Evolutionary conservation across 1,140 invertebrate species (phyloP).

Genomic region (Drosophila funebris): DNA sequence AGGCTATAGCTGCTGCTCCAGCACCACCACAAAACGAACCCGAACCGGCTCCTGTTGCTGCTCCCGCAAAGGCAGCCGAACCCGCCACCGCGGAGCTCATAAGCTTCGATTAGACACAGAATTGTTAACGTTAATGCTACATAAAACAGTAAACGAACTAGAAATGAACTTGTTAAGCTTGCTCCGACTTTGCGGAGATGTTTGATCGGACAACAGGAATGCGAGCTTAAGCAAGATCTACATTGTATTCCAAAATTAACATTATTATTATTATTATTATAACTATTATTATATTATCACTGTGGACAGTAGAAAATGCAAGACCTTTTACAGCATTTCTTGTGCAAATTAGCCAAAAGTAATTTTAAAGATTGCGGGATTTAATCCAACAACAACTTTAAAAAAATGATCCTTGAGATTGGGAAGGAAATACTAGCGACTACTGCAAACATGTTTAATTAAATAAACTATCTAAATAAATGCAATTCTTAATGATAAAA

Average conservation of each 20-base stretch:
- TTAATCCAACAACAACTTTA: background rate
- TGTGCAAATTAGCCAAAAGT: conserved; percentile 12
- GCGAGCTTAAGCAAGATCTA: no score
- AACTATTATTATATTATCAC: background rate
- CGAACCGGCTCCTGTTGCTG: conserved; percentile 48
- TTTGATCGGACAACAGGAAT: background rate
- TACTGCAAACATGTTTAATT: conserved; percentile 16
- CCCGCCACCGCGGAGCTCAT: conserved; percentile 89
- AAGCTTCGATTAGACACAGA: conserved; percentile 87
- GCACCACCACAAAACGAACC: conserved; percentile 83
- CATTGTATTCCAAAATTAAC: conserved; percentile 29
- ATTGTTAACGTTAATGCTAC: background rate
- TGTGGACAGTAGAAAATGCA: conserved; percentile 1
- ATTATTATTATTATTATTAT: conserved; percentile 8
- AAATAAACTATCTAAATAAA: conserved; percentile 31
- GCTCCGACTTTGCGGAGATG: no score
- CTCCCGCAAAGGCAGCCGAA: conserved; percentile 78
- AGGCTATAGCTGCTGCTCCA: conserved; percentile 66
- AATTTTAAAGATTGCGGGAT: conserved; percentile 3
- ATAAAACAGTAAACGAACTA: background rate
- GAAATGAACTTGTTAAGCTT: background rate
- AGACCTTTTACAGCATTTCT: background rate
- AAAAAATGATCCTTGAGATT: background rate
- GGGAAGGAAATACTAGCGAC: background rate
- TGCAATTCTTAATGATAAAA: no score